These are phyloP conservation scores for Ammodytes dubius DNA, from an alignment of 2,113 vertebrate species.

Conservation along the genomic window DNA sequence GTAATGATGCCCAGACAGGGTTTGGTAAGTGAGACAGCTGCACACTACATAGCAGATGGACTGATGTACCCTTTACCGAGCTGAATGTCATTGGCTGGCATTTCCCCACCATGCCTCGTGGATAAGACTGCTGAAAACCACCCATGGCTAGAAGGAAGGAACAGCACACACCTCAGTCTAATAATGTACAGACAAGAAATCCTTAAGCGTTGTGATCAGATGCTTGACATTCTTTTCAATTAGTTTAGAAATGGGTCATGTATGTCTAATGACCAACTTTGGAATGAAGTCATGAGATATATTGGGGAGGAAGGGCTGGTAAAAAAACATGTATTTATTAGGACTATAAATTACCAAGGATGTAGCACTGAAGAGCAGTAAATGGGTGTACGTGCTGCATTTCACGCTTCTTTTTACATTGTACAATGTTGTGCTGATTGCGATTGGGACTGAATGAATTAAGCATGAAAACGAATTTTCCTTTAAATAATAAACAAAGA, in stretches of 20 bases:
- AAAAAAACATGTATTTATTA: background rate
- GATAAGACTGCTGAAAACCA: slow-evolving; percentile 67
- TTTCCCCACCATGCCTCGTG: slow-evolving; percentile 66
- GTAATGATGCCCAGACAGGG: slow-evolving; percentile 74
- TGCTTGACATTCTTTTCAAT: slow-evolving; percentile 1
- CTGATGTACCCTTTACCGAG: slow-evolving; percentile 81
- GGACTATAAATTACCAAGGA: background rate
- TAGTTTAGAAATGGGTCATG: background rate
- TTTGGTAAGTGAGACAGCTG: slow-evolving; percentile 79
- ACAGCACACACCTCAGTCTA: background rate
- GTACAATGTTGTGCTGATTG: too few species aligned
- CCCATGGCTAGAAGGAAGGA: slow-evolving; percentile 40
- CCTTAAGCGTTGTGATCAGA: background rate
- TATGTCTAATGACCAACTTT: background rate
- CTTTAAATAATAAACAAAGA: too few species aligned
- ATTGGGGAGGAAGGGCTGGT: background rate
- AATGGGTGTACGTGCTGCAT: background rate
- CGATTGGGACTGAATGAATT: background rate
- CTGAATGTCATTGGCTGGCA: slow-evolving; percentile 83
- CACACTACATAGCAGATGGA: slow-evolving; percentile 77
- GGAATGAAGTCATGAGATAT: background rate
- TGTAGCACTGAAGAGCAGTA: background rate
- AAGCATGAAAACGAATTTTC: too few species aligned
- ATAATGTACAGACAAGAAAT: slow-evolving; percentile 13
- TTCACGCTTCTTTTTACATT: too few species aligned